Percentiles rank a stretch among this genome's conserved stretches.
These are phyloP conservation scores for Neotoma lepida DNA, from an alignment of 2,113 vertebrate species.

Conservation along the genomic window DNA sequence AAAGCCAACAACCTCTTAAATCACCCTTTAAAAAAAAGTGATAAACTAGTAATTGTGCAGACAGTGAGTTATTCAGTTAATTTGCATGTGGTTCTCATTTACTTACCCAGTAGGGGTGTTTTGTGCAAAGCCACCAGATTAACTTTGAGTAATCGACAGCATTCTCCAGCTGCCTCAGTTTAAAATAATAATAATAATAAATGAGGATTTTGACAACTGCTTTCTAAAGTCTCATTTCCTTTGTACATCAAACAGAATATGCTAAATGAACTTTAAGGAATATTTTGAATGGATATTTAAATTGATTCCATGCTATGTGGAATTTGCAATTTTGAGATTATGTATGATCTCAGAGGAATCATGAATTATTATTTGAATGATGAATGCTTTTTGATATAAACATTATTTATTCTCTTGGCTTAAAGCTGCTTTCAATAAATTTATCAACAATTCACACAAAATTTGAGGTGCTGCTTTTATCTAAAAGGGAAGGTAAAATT, in stretches of 20 bases:
- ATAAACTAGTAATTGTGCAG: background rate
- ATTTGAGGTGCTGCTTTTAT: slow-evolving; percentile 42
- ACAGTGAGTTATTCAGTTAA: background rate
- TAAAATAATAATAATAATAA: slow-evolving; percentile 41
- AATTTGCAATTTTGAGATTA: slow-evolving; percentile 66
- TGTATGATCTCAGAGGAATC: slow-evolving; percentile 3
- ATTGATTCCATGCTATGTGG: slow-evolving; percentile 23
- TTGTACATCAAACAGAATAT: background rate
- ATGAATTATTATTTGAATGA: slow-evolving; percentile 50
- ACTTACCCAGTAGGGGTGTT: background rate
- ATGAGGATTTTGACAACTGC: background rate
- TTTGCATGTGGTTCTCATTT: background rate
- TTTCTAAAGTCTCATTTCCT: slow-evolving; percentile 3
- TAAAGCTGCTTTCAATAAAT: slow-evolving; percentile 54
- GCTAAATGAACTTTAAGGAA: slow-evolving; percentile 20
- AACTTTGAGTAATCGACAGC: background rate
- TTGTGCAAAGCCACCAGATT: slow-evolving; percentile 35
- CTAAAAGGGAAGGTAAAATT: background rate
- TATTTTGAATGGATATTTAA: slow-evolving; percentile 57
- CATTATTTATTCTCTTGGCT: slow-evolving; percentile 26
- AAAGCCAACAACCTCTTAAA: background rate
- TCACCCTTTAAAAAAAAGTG: background rate
- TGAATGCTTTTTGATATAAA: slow-evolving; percentile 12
- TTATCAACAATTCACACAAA: background rate
- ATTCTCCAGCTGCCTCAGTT: slow-evolving; percentile 15